Percentiles rank a stretch among this genome's conserved stretches.
phyloP scores from a whole-genome alignment of 2,113 vertebrate genomes.

The Microtus ochrogaster region DNA sequence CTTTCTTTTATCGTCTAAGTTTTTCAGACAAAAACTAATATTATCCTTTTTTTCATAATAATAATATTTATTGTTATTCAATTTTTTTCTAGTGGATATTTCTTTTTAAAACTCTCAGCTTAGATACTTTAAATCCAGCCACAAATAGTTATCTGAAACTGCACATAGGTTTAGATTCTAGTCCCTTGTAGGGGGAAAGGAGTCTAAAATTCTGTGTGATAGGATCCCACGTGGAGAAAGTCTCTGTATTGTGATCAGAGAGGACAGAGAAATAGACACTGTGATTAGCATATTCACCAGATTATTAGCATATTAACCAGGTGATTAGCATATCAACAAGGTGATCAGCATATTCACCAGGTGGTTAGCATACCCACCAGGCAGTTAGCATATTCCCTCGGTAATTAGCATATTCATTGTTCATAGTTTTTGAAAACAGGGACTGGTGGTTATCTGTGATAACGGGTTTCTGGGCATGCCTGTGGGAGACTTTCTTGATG shows the following conservation, averaged over 20 bases:
- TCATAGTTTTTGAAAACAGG: neutral
- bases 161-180: neutral
- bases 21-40: slow-evolving; percentile 26
- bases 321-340: neutral
- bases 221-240: neutral
- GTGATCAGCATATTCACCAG: neutral
- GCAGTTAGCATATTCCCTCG: neutral
- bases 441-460: neutral
- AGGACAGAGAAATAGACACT: neutral
- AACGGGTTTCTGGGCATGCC: neutral
- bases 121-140: slow-evolving; percentile 59
- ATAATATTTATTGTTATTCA: slow-evolving; percentile 20
- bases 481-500: neutral
- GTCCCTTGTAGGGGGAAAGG: neutral
- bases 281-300: neutral
- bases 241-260: neutral
- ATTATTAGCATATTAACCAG: neutral
- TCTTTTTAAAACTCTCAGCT: slow-evolving; percentile 70
- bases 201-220: neutral
- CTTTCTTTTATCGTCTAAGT: slow-evolving; percentile 33
- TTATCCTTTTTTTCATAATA: slow-evolving; percentile 49
- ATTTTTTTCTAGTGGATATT: slow-evolving; percentile 58
- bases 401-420: neutral
- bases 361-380: neutral
- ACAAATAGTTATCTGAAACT: slow-evolving; percentile 64